phyloP scores from a whole-genome alignment of 2,888 invertebrate species.

The Zele albiditarsus region DNA sequence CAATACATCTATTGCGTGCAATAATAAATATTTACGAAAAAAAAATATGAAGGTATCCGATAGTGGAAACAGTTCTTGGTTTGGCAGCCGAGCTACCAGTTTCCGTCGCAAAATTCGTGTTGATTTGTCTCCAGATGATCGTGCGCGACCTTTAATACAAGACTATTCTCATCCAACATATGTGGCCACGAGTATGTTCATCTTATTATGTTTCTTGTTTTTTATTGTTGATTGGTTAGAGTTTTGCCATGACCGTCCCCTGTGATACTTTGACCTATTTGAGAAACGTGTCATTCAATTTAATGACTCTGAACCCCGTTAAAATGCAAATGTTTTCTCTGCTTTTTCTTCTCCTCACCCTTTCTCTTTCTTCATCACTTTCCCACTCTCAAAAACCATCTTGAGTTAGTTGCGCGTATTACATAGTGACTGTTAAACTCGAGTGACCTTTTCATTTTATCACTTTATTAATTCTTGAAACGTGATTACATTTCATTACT shows the following conservation, averaged over 20 bases:
- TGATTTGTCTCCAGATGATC: background rate
- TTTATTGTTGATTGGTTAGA: background rate
- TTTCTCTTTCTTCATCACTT: background rate
- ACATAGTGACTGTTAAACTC: slow-evolving; percentile 3
- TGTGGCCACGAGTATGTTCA: slow-evolving; percentile 13
- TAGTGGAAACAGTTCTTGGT: slow-evolving; percentile 7
- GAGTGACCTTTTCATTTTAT: slow-evolving; percentile 31
- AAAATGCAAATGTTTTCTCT: slow-evolving; percentile 16
- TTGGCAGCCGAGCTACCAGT: slow-evolving; percentile 32
- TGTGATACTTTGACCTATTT: slow-evolving; percentile 19
- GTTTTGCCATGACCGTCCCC: background rate
- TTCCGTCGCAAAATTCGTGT: slow-evolving; percentile 38
- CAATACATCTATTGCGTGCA: background rate
- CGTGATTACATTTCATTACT: slow-evolving; percentile 46
- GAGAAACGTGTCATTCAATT: slow-evolving; percentile 16
- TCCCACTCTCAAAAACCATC: background rate
- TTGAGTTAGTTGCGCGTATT: slow-evolving; percentile 12
- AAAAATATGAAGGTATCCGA: background rate
- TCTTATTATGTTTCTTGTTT: slow-evolving; percentile 1
- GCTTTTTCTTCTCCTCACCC: background rate
- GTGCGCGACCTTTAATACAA: slow-evolving; percentile 8
- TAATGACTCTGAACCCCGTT: slow-evolving; percentile 17
- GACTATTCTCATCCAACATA: background rate
- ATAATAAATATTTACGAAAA: background rate
- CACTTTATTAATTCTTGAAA: slow-evolving; percentile 44